Conservation (phyloP, 92 coral and sea anemone species). For the Zoanthus solanderi region DNA sequence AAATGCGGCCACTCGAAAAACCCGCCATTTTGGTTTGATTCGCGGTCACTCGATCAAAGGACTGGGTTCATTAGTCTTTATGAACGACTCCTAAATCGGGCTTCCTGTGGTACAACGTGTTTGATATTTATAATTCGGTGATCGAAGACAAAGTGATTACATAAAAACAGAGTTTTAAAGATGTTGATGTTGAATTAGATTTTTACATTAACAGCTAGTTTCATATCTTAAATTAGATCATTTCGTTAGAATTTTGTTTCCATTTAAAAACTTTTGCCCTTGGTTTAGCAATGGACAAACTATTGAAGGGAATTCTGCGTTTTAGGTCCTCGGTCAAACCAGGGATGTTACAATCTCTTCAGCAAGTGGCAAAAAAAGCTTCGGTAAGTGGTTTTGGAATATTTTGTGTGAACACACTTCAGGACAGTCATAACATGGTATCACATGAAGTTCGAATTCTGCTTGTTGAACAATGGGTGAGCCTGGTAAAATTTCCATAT, state of each 20-base stretch:
- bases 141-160: too few relatives aligned
- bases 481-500: too few relatives aligned
- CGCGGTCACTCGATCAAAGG: background rate
- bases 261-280: background rate
- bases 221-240: too few relatives aligned
- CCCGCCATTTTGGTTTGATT: constrained; percentile 80
- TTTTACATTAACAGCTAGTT: too few relatives aligned
- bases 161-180: too few relatives aligned
- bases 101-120: background rate
- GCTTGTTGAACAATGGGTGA: too few relatives aligned
- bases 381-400: constrained; percentile 46
- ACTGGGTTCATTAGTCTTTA: background rate
- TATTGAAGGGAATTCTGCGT: constrained; percentile 73
- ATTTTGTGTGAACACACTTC: background rate
- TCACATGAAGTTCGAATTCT: too few relatives aligned
- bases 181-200: too few relatives aligned
- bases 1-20: constrained; percentile 85
- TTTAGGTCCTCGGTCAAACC: constrained; percentile 71
- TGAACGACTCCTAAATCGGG: too few relatives aligned
- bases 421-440: background rate
- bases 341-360: constrained; percentile 64
- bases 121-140: too few relatives aligned
- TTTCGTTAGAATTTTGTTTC: background rate
- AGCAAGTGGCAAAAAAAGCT: constrained; percentile 72
- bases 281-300: constrained; percentile 65